A percentile compares a stretch with the other conserved stretches of the same genome.
These are phyloP conservation scores for Monopterus albus DNA, from an alignment of 2,113 vertebrate species.

Conservation along the genomic window DNA sequence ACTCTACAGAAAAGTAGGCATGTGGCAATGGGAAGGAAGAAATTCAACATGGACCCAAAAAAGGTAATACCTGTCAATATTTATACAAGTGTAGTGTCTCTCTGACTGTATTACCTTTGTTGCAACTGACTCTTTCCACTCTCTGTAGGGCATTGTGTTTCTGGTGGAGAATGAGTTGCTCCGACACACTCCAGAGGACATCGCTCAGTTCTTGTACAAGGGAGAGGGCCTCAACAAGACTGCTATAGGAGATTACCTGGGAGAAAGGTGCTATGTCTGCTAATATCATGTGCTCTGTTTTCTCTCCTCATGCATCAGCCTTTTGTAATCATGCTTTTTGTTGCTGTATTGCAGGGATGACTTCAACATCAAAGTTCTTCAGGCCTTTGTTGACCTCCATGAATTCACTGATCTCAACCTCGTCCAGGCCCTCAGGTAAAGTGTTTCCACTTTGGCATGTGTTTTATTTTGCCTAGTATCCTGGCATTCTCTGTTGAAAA, in stretches of 20 bases:
- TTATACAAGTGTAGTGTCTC: not conserved
- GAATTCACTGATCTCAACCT: slow-evolving; percentile 94
- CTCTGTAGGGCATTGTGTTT: slow-evolving; percentile 88
- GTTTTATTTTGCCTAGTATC: not conserved
- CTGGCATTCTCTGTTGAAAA: slow-evolving; percentile 14
- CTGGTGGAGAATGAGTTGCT: slow-evolving; percentile 91
- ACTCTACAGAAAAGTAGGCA: slow-evolving; percentile 91
- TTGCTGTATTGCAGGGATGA: slow-evolving; percentile 83
- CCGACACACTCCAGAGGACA: slow-evolving; percentile 88
- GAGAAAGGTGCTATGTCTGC: slow-evolving; percentile 83
- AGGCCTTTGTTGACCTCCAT: slow-evolving; percentile 92
- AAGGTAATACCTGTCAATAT: slow-evolving; percentile 79
- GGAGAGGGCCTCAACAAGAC: slow-evolving; percentile 95
- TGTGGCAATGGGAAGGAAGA: slow-evolving; percentile 92
- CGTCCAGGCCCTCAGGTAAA: slow-evolving; percentile 92
- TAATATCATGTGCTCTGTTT: not conserved
- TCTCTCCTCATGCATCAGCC: not conserved
- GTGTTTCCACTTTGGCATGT: not conserved
- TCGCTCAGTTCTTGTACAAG: slow-evolving; percentile 93
- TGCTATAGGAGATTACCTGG: slow-evolving; percentile 92
- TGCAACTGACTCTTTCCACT: not conserved
- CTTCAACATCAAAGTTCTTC: slow-evolving; percentile 91
- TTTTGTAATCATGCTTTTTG: slow-evolving; percentile 24
- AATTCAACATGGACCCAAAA: slow-evolving; percentile 91
- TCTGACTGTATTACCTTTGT: not conserved